Conservation (phyloP, 2,888 invertebrate genomes). For the Cecidostiba fungosa region DNA sequence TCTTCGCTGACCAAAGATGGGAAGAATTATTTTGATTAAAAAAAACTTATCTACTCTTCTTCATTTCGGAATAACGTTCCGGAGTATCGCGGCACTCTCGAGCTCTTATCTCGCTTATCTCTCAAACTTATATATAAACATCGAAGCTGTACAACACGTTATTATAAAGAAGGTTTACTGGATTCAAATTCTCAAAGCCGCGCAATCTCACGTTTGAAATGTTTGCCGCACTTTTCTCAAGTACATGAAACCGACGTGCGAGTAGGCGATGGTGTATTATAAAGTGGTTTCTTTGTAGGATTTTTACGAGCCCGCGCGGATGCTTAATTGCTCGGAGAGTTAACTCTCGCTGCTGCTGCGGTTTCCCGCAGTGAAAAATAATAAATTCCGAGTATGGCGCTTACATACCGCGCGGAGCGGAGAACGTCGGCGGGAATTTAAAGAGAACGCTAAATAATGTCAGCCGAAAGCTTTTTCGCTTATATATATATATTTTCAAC, state of each 20-base stretch:
- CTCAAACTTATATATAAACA: too few species aligned
- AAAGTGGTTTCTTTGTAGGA: neutral
- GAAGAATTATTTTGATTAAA: too few species aligned
- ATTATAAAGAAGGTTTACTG: too few species aligned
- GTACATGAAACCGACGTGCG: neutral
- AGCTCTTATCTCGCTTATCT: too few species aligned
- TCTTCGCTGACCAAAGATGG: too few species aligned
- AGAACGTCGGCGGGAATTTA: neutral
- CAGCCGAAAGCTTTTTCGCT: neutral
- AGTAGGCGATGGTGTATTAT: neutral
- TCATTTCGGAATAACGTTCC: too few species aligned
- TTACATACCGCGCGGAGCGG: neutral
- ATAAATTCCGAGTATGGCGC: neutral
- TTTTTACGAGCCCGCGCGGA: slow-evolving; percentile 28
- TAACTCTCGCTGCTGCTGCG: neutral
- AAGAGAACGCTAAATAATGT: neutral
- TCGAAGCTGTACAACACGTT: too few species aligned
- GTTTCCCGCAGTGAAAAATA: slow-evolving; percentile 3
- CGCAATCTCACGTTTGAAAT: neutral
- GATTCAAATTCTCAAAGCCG: too few species aligned
- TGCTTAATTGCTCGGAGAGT: slow-evolving; percentile 35
- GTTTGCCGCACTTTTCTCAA: neutral
- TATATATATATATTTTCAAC: neutral
- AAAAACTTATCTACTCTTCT: too few species aligned
- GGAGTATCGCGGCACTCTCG: too few species aligned